Conservation (phyloP, 2,888 invertebrate genomes). For the Calliopum simillimum region DNA sequence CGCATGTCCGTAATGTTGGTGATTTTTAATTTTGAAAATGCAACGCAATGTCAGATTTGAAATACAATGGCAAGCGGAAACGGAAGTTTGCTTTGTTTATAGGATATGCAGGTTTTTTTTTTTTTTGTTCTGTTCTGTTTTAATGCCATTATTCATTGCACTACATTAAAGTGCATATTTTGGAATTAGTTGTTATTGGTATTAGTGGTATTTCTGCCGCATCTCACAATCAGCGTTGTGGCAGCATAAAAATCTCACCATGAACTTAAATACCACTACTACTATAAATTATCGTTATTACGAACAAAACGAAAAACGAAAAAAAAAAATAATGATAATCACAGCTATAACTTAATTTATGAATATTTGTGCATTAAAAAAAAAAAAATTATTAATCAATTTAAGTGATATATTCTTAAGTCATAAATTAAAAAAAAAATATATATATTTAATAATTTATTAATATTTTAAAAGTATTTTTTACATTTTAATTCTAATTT, state of each 20-base stretch:
- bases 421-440: not conserved
- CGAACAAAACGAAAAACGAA: not conserved
- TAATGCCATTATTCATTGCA: too few relatives aligned
- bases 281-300: not conserved
- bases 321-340: not conserved
- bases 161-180: slow-evolving; percentile 8
- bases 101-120: slow-evolving; percentile 11
- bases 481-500: not conserved
- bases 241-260: not conserved
- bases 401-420: not conserved
- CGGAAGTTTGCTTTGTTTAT: slow-evolving; percentile 20
- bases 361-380: not conserved
- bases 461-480: slow-evolving; percentile 19
- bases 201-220: not conserved
- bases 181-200: slow-evolving; percentile 7
- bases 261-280: not conserved
- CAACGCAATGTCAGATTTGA: slow-evolving; percentile 3
- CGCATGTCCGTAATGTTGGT: not conserved
- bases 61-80: slow-evolving; percentile 19
- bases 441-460: slow-evolving; percentile 12
- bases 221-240: not conserved
- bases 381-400: slow-evolving; percentile 16
- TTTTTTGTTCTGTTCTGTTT: too few relatives aligned
- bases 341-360: not conserved
- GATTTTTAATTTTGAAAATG: slow-evolving; percentile 18